phyloP scores from a whole-genome alignment of 2,113 vertebrate species.

The Brachyistius frenatus region DNA sequence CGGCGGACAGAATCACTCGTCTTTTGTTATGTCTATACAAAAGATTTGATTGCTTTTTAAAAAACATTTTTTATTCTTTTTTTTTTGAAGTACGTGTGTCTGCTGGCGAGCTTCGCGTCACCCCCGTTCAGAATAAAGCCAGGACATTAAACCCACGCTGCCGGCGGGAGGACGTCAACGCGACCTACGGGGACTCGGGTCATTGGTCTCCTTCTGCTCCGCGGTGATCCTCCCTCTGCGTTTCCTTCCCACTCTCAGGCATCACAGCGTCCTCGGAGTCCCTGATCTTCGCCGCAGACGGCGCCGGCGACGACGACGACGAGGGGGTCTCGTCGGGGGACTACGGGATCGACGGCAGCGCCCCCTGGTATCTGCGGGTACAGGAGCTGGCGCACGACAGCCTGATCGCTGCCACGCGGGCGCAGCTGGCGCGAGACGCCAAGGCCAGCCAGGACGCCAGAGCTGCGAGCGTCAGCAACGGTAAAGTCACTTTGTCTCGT shows the following conservation, averaged over 20 bases:
- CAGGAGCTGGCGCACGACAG: conserved; percentile 98
- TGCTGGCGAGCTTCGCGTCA: background rate
- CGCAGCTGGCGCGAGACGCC: conserved; percentile 93
- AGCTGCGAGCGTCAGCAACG: conserved; percentile 79
- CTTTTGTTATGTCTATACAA: background rate
- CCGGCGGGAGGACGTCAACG: conserved; percentile 8
- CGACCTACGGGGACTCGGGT: too few species aligned
- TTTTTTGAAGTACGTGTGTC: background rate
- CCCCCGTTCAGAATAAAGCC: conserved; percentile 17
- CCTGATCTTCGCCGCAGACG: conserved; percentile 92
- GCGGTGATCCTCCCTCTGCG: background rate
- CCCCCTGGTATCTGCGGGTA: conserved; percentile 96
- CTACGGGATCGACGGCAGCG: conserved; percentile 89
- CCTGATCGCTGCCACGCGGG: conserved; percentile 96
- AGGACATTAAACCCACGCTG: conserved; percentile 6
- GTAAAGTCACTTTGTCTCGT: conserved; percentile 75
- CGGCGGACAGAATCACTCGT: background rate
- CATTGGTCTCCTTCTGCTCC: background rate
- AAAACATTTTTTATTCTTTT: background rate
- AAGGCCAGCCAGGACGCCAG: conserved; percentile 87
- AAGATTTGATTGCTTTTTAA: background rate
- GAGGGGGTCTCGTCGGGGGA: conserved; percentile 91
- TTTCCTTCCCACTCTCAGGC: conserved; percentile 76
- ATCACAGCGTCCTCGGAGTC: conserved; percentile 92
- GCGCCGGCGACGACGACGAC: conserved; percentile 92